Evolutionary conservation across 2,888 invertebrate genomes (phyloP), one percentile per base, ranked within the genome.

Genomic region (Orgyia antiqua): DNA sequence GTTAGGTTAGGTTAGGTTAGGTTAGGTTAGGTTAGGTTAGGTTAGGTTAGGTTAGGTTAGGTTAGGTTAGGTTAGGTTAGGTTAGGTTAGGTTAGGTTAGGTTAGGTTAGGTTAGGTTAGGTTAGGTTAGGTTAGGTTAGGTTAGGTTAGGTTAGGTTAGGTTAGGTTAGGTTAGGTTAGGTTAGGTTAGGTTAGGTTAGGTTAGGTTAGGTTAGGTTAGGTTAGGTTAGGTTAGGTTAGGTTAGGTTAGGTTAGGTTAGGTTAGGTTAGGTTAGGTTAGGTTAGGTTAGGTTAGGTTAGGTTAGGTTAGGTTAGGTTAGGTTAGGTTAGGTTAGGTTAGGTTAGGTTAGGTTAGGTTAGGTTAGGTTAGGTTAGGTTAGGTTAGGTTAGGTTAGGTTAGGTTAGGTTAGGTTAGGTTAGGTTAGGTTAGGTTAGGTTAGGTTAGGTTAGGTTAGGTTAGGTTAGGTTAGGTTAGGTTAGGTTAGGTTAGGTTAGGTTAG

Each of bases 401-500:
- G 26, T 26, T 26, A 26, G 26, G 26, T 26, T 26, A 26, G 26
- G 26, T 26, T 26, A 26, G 26, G 26, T 26, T 26, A 26, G 26
- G 26, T 26, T 26, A 26, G 26, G 26, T 26, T 26, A 26, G 26
- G 26, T 26, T 26, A 26, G 26, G 26, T 26, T 26, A 26, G 26
- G 26, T 26, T 26, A 26, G 26, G 26, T 26, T 26, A 26, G 26
- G 26, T 26, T 26, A 26, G 26, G 26, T 26, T 26, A 26, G 26
- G 26, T 26, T 26, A 26, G 26, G 26, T 26, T 26, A 26, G 26
- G 26, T 26, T 26, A 26, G 26, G 26, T 26, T 26, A 26, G 27
- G 18, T 18, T 27, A 19, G 18, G 27, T 18, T 19, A 18, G 18
- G 27, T 18, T 19, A 19, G 18, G 27, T 19, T 19, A 13, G 29